Conservation (phyloP, 2,797 vertebrate genomes). For the Pogoniulus pusillus region DNA sequence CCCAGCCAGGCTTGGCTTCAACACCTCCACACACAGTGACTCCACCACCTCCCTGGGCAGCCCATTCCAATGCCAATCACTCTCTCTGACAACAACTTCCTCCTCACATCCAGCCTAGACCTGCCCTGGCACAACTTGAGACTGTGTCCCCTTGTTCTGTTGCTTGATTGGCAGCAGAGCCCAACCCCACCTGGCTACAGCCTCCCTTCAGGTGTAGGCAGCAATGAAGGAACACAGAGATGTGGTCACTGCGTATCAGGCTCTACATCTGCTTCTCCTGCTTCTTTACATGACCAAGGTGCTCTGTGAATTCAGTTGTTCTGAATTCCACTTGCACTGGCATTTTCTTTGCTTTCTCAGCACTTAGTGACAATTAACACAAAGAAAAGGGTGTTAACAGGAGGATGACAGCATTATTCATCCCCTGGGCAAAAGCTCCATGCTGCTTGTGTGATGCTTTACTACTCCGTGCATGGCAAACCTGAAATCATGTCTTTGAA, state of each 20-base stretch:
- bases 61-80: too few species aligned
- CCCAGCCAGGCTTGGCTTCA: too few species aligned
- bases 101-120: too few species aligned
- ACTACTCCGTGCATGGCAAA: accelerated
- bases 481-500: neutral
- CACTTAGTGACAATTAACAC: neutral
- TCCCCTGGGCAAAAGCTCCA: neutral
- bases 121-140: too few species aligned
- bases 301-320: neutral
- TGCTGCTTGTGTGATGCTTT: neutral
- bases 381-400: neutral
- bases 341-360: neutral
- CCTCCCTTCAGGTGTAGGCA: too few species aligned
- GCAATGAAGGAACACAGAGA: neutral
- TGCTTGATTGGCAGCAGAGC: too few species aligned
- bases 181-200: too few species aligned
- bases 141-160: too few species aligned
- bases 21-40: too few species aligned
- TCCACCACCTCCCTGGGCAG: too few species aligned
- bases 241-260: neutral
- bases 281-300: neutral
- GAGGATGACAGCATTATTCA: neutral
- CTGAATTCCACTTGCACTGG: neutral
- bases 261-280: neutral
- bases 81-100: too few species aligned